Percentiles rank a stretch among this genome's conserved stretches.
Conservation (phyloP, 2,113 vertebrate genomes). For the Microcebus griseorufus region DNA sequence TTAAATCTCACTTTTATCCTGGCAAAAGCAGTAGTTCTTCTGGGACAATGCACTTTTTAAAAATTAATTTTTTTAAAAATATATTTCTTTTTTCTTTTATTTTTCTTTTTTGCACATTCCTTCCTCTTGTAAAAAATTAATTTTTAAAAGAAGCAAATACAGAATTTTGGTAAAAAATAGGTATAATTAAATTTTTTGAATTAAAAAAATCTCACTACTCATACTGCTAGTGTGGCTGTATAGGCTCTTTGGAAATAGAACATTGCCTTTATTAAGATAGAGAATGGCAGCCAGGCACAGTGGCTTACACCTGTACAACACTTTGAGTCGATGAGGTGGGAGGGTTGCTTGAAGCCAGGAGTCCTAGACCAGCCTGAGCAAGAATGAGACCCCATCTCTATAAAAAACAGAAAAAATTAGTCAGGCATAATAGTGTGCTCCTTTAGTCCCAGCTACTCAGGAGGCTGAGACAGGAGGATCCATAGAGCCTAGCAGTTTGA, state of each 20-base stretch:
- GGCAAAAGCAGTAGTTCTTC: background rate
- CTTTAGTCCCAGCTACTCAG: too few relatives aligned
- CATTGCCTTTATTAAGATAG: background rate
- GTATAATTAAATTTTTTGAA: background rate
- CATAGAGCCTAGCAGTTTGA: too few relatives aligned
- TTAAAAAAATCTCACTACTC: background rate
- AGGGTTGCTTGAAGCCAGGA: too few relatives aligned
- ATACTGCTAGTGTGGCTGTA: background rate
- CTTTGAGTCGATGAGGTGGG: too few relatives aligned
- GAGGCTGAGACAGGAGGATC: too few relatives aligned
- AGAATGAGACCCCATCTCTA: too few relatives aligned
- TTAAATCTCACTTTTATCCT: background rate
- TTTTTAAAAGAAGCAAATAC: background rate
- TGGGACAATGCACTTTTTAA: background rate
- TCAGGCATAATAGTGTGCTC: too few relatives aligned
- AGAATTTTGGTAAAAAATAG: background rate
- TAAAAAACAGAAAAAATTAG: too few relatives aligned
- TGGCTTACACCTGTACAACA: too few relatives aligned
- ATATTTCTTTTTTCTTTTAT: too few relatives aligned
- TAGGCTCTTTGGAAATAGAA: background rate
- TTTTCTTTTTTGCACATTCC: too few relatives aligned
- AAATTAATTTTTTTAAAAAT: background rate
- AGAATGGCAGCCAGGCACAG: background rate
- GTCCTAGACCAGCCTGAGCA: too few relatives aligned
- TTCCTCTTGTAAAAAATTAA: background rate